phyloP scores from a whole-genome alignment of 1,140 invertebrate genomes.

The Diachasmimorpha longicaudata region DNA sequence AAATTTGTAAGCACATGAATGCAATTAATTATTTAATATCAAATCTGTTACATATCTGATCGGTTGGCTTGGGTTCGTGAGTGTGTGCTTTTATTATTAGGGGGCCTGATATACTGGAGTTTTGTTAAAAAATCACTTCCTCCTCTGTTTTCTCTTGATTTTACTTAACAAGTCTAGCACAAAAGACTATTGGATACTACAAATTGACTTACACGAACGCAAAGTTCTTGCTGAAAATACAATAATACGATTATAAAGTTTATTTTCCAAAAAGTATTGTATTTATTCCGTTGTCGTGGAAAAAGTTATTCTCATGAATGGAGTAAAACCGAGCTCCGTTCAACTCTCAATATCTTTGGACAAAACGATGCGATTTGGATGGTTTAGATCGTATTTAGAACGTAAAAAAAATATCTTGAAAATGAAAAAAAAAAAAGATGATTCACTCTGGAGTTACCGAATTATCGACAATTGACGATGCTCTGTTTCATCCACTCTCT shows the following conservation, averaged over 20 bases:
- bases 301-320: no score
- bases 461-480: no score
- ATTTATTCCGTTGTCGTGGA: not conserved
- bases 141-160: constrained; percentile 17
- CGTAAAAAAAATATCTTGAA: no score
- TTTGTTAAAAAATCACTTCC: constrained; percentile 19
- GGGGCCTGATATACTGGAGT: constrained; percentile 11
- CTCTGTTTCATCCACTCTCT: not conserved
- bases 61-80: not conserved
- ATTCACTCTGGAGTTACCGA: no score
- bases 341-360: no score
- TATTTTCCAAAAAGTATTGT: not conserved
- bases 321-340: no score
- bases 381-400: no score
- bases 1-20: constrained; percentile 55
- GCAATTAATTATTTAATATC: constrained; percentile 47
- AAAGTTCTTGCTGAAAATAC: constrained; percentile 63
- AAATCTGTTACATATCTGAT: constrained; percentile 27
- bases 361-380: no score
- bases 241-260: constrained; percentile 41
- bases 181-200: constrained; percentile 31
- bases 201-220: constrained; percentile 58
- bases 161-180: constrained; percentile 23
- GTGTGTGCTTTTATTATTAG: constrained; percentile 6
- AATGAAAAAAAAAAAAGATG: no score